Evolutionary conservation across 2,797 vertebrate genomes (phyloP).

Genomic region (Xiphorhynchus erythropygius): DNA sequence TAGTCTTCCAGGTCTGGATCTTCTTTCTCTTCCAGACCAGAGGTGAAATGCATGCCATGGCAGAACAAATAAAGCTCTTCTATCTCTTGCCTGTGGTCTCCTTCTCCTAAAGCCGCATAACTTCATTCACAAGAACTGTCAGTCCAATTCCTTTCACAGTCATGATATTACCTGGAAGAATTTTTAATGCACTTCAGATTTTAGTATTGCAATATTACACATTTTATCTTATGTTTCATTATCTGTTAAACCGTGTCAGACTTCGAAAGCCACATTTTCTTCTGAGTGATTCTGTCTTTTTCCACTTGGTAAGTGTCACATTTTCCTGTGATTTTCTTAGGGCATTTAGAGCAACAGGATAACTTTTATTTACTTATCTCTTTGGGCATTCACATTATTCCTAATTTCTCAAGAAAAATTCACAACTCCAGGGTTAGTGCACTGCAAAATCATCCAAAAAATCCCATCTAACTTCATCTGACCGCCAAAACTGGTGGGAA

Average conservation of each 20-base stretch:
- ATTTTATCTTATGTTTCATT: conserved; percentile 1
- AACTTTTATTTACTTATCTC: neutral
- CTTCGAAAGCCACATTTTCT: neutral
- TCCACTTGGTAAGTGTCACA: neutral
- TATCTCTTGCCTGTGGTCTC: neutral
- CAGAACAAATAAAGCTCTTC: neutral
- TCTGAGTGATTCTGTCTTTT: conserved; percentile 13
- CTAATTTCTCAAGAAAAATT: neutral
- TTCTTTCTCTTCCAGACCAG: conserved; percentile 1
- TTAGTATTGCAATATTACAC: conserved; percentile 19
- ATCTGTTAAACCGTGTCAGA: neutral
- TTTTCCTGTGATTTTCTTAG: conserved; percentile 2
- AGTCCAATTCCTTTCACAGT: neutral
- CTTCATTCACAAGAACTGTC: conserved; percentile 27
- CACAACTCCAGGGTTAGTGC: neutral
- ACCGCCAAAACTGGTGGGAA: neutral
- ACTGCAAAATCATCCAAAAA: neutral
- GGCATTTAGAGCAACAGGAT: conserved; percentile 17
- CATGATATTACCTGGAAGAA: neutral
- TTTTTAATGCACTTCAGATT: neutral
- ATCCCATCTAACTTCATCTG: neutral
- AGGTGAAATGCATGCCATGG: neutral
- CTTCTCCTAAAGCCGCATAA: neutral
- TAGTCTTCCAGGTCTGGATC: neutral
- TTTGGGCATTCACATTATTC: neutral